Conservation (phyloP, 2,797 vertebrate species). For the Pseudomugil tenellus region DNA sequence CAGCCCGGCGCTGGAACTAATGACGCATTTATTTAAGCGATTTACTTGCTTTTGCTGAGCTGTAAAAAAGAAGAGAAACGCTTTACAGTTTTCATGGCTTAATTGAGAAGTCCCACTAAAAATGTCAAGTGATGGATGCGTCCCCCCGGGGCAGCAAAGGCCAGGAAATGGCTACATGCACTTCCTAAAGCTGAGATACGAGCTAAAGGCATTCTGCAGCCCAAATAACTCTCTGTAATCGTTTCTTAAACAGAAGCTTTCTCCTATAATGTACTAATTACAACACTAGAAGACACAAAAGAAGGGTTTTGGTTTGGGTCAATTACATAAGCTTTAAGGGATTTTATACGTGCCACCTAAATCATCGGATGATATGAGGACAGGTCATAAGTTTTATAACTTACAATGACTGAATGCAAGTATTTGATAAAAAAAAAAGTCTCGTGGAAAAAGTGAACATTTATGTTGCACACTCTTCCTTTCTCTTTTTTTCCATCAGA, state of each 20-base stretch:
- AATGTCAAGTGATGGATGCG: conserved; percentile 79
- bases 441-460: conserved; percentile 4
- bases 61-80: conserved; percentile 58
- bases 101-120: conserved; percentile 80
- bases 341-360: background rate
- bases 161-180: conserved; percentile 56
- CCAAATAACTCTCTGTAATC: background rate
- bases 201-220: background rate
- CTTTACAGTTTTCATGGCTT: conserved; percentile 80
- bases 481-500: conserved; percentile 11
- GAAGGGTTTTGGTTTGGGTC: background rate
- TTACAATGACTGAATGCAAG: background rate
- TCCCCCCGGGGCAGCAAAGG: conserved; percentile 60
- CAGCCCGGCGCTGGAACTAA: conserved; percentile 80
- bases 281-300: conserved; percentile 5
- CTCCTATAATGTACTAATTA: background rate
- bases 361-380: background rate
- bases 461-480: conserved; percentile 21
- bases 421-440: conserved; percentile 9
- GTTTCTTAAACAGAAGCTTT: conserved; percentile 15
- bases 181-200: conserved; percentile 55
- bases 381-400: background rate
- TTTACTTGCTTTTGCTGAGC: conserved; percentile 69
- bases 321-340: background rate
- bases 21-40: conserved; percentile 79